Evolutionary conservation across 2,797 vertebrate species (phyloP), one percentile per base, ranked within the genome.

Genomic region (Potorous gilbertii): DNA sequence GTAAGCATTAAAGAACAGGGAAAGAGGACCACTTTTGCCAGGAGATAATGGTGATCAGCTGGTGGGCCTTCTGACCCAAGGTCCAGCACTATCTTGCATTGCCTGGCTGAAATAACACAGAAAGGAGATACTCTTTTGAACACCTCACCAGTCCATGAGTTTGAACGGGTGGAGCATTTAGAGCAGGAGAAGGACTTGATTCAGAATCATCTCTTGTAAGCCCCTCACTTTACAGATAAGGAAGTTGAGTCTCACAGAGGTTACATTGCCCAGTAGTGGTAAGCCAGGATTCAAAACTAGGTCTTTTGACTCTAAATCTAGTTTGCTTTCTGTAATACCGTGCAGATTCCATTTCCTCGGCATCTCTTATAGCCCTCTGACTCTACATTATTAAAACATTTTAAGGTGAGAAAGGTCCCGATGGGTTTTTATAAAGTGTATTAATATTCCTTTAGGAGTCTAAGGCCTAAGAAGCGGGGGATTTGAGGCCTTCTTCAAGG

Each of bases 11-110:
- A 90, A 95, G 24, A 31, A 93, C 91, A 92, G 3, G 55, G 93
- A 74, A 27, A 50, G 74, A 87, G 40, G 40, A 50, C 74, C 74
- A 28, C 40, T 74, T 74, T 87, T 87, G 11, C 90, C 92, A 57
- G 54, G 89, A 87, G 6, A 93, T 92, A 56, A 31, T 90, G 91
- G 91, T 40, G 93, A 93, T 96, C 95, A 92, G 59, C 94, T 74
- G 55, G 24, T 87, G 50, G 40, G 1, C 27, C 74, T 87, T 27
- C 40, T 87, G 40, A 87, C 40, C 21, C 24, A 27, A 10, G 40
- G 6, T 50, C 21, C 12, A 87, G 21, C 40, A 87, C n/a, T 24
- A 81, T 46, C 4, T 2, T 0, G n/a, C 8, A 40, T 5, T 0
- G 18, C 74, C n/a, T 34, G 3, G 46, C 40, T 50, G 66, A 81